phyloP scores from a whole-genome alignment of 2,888 invertebrate species.

The Trichopria drosophilae region DNA sequence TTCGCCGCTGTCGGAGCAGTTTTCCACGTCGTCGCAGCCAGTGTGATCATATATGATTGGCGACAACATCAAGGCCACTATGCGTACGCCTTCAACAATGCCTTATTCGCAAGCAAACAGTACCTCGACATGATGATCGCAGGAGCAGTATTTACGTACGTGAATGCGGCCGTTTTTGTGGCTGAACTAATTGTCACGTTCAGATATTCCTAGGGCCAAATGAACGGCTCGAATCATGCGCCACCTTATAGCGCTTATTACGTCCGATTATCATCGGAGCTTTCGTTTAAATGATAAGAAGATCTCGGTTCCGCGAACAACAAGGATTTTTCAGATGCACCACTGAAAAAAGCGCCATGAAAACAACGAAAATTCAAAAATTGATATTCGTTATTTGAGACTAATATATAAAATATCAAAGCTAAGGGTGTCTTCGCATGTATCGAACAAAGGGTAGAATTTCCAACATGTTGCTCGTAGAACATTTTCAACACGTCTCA shows the following conservation, averaged over 20 bases:
- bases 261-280: not conserved
- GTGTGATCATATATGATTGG: slow-evolving; percentile 65
- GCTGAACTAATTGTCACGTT: slow-evolving; percentile 67
- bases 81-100: slow-evolving; percentile 58
- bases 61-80: slow-evolving; percentile 47
- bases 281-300: too few relatives aligned
- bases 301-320: slow-evolving; percentile 39
- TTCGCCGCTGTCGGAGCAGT: slow-evolving; percentile 67
- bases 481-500: too few relatives aligned
- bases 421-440: too few relatives aligned
- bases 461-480: too few relatives aligned
- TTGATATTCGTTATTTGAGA: too few relatives aligned
- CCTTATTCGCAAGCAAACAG: slow-evolving; percentile 66
- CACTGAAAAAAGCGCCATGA: too few relatives aligned
- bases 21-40: slow-evolving; percentile 68
- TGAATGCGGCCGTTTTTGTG: slow-evolving; percentile 66
- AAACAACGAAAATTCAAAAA: too few relatives aligned
- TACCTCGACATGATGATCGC: slow-evolving; percentile 70
- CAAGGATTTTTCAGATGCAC: too few relatives aligned
- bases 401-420: too few relatives aligned
- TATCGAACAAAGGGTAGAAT: too few relatives aligned
- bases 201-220: slow-evolving; percentile 49
- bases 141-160: slow-evolving; percentile 67
- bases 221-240: slow-evolving; percentile 17
- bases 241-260: not conserved